Evolutionary conservation across 1,140 invertebrate genomes (phyloP), one percentile per base, ranked within the genome.

Genomic region (Diorhabda carinulata): DNA sequence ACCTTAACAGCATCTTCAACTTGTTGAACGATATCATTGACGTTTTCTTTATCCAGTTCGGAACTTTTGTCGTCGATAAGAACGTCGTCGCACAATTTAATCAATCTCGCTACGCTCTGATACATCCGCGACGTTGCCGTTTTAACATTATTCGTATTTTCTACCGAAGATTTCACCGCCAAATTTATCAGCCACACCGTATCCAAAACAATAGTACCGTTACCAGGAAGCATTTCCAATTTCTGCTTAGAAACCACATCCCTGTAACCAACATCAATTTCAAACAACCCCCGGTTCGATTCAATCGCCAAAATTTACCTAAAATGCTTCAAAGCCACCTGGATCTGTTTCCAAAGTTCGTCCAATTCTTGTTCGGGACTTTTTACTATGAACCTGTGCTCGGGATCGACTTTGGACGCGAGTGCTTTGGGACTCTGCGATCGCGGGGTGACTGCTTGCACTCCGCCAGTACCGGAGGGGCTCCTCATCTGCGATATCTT

Each of bases 161-260:
- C 78, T 4, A 74, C 77, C 69, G 78, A 72, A 75, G 81, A 76
- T 78, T 83, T 78, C 44, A 83, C 74, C 40, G 77, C 86, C 80
- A 90, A 89, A 81, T 94, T 93, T 81, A 97, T 93, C 72, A 91
- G 91, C 77, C 93, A 91, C 70, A 97, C 92, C 10, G 90, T 94
- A 80, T 98, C 95, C 73, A 98, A 86, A 68, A 97, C 91, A 74
- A 96, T 91, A 9, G 93, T 96, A 64, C 93, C 94, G 80, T 95
- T 95, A 56, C 93, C 95, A 0, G 94, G 92, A 69, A 97, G 83
- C 87, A 96, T 94, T 84, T 96, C 94, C 70, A 95, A 84, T 82
- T 92, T 96, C 78, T 94, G 91, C 82, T 95, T 95, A 66, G 90
- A 90, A 62, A 97, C 93, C 43, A 95, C 94, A 85, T 96, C 93